Conservation (phyloP, 2,113 vertebrate genomes). For the Notarius quadriscutis region DNA sequence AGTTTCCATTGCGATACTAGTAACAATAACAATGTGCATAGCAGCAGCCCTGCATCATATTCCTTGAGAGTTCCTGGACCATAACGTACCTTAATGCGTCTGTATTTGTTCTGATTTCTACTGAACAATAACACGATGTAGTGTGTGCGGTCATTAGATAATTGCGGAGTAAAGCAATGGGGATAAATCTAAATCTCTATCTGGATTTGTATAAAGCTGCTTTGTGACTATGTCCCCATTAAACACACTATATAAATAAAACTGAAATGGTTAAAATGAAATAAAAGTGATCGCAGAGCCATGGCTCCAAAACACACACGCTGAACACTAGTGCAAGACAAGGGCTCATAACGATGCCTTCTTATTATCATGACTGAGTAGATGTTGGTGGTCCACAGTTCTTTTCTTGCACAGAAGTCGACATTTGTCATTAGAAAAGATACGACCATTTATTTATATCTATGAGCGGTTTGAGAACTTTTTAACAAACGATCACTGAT, state of each 20-base stretch:
- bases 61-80: not conserved
- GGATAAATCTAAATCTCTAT: not conserved
- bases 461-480: not conserved
- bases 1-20: not conserved
- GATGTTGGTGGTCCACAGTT: not conserved
- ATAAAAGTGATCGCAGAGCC: not conserved
- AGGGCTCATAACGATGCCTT: not conserved
- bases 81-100: not conserved
- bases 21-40: not conserved
- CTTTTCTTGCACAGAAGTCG: not conserved
- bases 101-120: not conserved
- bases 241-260: not conserved
- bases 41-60: not conserved
- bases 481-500: not conserved
- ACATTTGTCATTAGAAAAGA: not conserved
- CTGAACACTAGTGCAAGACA: not conserved
- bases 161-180: not conserved
- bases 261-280: not conserved
- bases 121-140: constrained; percentile 5
- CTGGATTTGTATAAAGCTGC: not conserved
- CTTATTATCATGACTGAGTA: not conserved
- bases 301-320: not conserved
- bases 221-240: not conserved
- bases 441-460: not conserved
- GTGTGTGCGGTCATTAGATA: not conserved